Conservation (phyloP, 2,888 invertebrate species). For the Drosophila koepferae region DNA sequence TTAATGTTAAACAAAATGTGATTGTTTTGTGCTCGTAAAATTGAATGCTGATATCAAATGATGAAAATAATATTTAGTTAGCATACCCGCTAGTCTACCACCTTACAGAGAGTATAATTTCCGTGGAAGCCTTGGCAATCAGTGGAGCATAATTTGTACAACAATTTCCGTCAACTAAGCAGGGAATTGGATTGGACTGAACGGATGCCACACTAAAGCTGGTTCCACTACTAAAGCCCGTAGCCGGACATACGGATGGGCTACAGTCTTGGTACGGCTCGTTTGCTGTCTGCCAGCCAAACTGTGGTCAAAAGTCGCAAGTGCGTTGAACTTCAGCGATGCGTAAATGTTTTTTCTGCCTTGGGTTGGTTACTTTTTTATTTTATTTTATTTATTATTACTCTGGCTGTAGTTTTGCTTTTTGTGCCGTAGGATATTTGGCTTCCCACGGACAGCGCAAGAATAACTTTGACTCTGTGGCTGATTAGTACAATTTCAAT, state of each 20-base stretch:
- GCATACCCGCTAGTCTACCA: not conserved
- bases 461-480: slow-evolving; percentile 21
- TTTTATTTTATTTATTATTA: slow-evolving; percentile 6
- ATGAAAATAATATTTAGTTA: not conserved
- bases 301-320: slow-evolving; percentile 68
- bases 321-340: slow-evolving; percentile 62
- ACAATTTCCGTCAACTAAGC: slow-evolving; percentile 59
- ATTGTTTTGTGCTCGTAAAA: no score
- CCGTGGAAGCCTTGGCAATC: slow-evolving; percentile 54
- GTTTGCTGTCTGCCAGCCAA: slow-evolving; percentile 34
- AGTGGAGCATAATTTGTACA: slow-evolving; percentile 68
- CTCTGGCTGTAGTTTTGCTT: slow-evolving; percentile 21
- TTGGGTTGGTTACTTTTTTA: slow-evolving; percentile 8
- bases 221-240: slow-evolving; percentile 6
- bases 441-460: slow-evolving; percentile 5
- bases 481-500: slow-evolving; percentile 77
- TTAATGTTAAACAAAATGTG: no score
- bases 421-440: slow-evolving; percentile 26
- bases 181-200: slow-evolving; percentile 27
- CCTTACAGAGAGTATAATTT: slow-evolving; percentile 19
- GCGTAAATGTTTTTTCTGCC: slow-evolving; percentile 66
- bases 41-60: not conserved
- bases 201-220: slow-evolving; percentile 34
- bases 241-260: not conserved
- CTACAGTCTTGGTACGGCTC: not conserved